Evolutionary conservation across 1,140 invertebrate species (phyloP).

Genomic region (Heliconius himera): DNA sequence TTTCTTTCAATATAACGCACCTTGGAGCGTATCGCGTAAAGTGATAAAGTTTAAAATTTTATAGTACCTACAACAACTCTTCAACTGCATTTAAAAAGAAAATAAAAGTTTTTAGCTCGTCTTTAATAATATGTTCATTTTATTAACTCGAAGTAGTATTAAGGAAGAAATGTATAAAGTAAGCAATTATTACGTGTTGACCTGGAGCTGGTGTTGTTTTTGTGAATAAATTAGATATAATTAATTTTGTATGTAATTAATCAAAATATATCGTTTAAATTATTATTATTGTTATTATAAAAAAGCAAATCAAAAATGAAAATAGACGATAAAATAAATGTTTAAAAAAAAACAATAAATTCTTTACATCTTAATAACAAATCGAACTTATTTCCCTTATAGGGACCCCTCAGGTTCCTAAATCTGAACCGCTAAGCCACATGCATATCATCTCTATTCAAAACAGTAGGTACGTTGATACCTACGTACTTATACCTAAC

Average conservation of each 20-base stretch:
- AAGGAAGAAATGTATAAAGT: not conserved
- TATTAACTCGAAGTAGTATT: not conserved
- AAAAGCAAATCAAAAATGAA: too few relatives aligned
- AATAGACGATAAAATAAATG: too few relatives aligned
- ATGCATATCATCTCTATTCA: not conserved
- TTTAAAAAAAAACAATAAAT: too few relatives aligned
- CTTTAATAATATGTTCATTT: not conserved
- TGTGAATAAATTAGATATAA: not conserved
- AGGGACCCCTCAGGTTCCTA: not conserved
- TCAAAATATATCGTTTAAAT: too few relatives aligned
- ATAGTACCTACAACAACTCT: not conserved
- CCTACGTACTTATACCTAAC: not conserved
- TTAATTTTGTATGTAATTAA: not conserved
- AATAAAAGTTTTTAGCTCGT: conserved; percentile 3
- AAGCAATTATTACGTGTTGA: not conserved
- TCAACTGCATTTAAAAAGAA: not conserved
- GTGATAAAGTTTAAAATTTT: conserved; percentile 8
- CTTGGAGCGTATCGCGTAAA: not conserved
- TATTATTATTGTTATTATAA: too few relatives aligned
- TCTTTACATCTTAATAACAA: not conserved
- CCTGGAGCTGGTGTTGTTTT: not conserved
- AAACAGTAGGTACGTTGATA: not conserved
- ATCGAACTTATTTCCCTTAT: not conserved
- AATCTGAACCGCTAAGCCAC: not conserved
- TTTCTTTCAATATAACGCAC: not conserved